A percentile compares a stretch with the other conserved stretches of the same genome.
Evolutionary conservation across 2,113 vertebrate genomes (phyloP).

Genomic region (Forbesichthys papilliferus): DNA sequence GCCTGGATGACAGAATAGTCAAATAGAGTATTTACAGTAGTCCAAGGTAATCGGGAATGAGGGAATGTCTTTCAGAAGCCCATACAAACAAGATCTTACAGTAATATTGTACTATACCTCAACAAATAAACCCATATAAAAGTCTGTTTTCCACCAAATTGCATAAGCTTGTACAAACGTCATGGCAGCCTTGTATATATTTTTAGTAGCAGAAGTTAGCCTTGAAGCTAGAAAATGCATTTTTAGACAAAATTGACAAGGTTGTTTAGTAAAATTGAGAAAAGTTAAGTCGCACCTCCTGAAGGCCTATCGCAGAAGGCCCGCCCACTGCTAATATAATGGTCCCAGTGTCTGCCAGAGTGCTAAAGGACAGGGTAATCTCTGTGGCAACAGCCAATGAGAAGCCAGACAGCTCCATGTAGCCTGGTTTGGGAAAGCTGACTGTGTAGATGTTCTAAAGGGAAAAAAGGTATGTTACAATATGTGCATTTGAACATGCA

Average conservation of each 20-base stretch:
- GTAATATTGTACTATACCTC: too few species aligned
- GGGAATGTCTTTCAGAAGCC: not conserved
- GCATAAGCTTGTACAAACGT: too few species aligned
- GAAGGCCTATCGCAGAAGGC: conserved; percentile 13
- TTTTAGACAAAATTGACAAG: too few species aligned
- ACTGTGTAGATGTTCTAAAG: conserved; percentile 90
- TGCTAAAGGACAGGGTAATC: conserved; percentile 97
- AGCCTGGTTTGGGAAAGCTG: conserved; percentile 90
- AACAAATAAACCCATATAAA: too few species aligned
- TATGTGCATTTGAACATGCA: too few species aligned
- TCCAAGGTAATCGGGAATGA: not conserved
- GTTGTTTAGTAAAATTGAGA: not conserved
- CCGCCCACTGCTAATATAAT: conserved; percentile 86
- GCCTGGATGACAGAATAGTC: conserved; percentile 11
- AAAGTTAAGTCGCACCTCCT: conserved; percentile 46
- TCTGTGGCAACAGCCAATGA: conserved; percentile 82
- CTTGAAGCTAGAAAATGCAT: too few species aligned
- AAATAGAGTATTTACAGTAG: too few species aligned
- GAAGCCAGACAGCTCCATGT: conserved; percentile 84
- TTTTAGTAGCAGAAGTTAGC: too few species aligned
- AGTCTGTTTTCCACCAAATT: too few species aligned
- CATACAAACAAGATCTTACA: too few species aligned
- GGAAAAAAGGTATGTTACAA: conserved; percentile 5
- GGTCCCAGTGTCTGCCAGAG: conserved; percentile 86
- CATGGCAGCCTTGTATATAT: too few species aligned